These are phyloP conservation scores for Melanostigma gelatinosum DNA, from an alignment of 2,113 vertebrate genomes.

Conservation along the genomic window DNA sequence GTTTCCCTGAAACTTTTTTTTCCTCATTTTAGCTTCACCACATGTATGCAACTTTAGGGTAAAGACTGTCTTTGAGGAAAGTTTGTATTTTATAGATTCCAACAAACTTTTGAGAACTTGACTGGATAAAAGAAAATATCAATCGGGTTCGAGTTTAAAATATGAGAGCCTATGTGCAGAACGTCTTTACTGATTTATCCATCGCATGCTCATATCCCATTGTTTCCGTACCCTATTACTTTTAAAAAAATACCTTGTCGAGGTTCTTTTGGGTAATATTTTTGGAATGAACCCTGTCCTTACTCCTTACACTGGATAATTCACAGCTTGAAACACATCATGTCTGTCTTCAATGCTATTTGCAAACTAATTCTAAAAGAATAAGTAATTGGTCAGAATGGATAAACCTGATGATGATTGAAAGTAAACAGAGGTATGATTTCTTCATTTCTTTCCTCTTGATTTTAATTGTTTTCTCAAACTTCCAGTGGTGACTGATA, in stretches of 20 bases:
- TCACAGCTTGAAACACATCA: not conserved
- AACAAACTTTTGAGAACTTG: constrained; percentile 21
- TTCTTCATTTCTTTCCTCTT: not conserved
- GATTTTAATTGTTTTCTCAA: constrained; percentile 2
- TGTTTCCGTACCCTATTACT: not conserved
- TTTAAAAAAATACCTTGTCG: not conserved
- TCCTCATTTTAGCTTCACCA: constrained; percentile 33
- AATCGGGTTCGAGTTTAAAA: constrained; percentile 22
- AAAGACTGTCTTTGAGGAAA: constrained; percentile 35
- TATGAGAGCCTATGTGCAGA: constrained; percentile 42
- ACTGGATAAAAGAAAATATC: constrained; percentile 12
- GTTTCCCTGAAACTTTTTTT: constrained; percentile 37
- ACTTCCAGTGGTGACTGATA: not conserved
- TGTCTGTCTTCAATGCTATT: not conserved
- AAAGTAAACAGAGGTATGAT: not conserved
- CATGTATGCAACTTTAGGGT: constrained; percentile 15
- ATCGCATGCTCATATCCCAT: constrained; percentile 36
- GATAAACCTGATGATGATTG: not conserved
- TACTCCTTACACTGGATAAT: not conserved
- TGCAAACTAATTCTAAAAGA: constrained; percentile 3
- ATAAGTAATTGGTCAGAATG: not conserved
- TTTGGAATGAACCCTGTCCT: constrained; percentile 11
- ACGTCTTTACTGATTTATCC: constrained; percentile 47
- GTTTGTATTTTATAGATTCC: constrained; percentile 30
- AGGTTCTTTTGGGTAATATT: not conserved